Conservation (phyloP, 2,113 vertebrate genomes). For the Thymallus thymallus region DNA sequence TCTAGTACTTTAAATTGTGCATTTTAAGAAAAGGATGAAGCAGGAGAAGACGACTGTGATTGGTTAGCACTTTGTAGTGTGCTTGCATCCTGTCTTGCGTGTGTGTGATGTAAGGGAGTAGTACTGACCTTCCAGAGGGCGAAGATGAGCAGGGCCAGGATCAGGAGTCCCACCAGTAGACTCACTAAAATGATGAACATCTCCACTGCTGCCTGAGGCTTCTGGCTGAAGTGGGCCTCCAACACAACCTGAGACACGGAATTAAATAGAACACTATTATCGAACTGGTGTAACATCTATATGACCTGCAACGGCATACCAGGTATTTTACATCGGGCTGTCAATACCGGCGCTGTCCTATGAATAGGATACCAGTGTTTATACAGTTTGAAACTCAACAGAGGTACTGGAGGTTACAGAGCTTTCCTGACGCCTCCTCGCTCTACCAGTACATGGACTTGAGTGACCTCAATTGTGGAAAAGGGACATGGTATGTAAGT, state of each 20-base stretch:
- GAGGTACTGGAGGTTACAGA: no score
- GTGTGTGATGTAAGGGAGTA: not conserved
- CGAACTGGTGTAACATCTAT: no score
- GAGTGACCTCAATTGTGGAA: not conserved
- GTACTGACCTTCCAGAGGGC: slow-evolving; percentile 86
- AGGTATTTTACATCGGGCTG: not conserved
- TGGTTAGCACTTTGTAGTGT: not conserved
- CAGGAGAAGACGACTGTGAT: no score
- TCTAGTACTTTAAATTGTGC: no score
- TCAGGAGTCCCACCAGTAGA: slow-evolving; percentile 78
- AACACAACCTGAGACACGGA: slow-evolving; percentile 75
- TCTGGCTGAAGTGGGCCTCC: slow-evolving; percentile 84
- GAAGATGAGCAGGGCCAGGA: slow-evolving; percentile 80
- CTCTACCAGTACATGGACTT: no score
- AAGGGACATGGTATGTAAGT: not conserved
- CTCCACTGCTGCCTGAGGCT: slow-evolving; percentile 73
- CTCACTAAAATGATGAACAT: slow-evolving; percentile 78
- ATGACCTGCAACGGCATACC: not conserved
- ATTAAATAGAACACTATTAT: not conserved
- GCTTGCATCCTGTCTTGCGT: not conserved
- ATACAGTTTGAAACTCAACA: no score
- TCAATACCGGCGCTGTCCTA: not conserved
- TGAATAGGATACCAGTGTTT: not conserved
- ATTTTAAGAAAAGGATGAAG: no score
- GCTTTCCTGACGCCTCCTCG: no score